Evolutionary conservation across 2,113 vertebrate genomes (phyloP).

Genomic region (Aptenodytes patagonicus): DNA sequence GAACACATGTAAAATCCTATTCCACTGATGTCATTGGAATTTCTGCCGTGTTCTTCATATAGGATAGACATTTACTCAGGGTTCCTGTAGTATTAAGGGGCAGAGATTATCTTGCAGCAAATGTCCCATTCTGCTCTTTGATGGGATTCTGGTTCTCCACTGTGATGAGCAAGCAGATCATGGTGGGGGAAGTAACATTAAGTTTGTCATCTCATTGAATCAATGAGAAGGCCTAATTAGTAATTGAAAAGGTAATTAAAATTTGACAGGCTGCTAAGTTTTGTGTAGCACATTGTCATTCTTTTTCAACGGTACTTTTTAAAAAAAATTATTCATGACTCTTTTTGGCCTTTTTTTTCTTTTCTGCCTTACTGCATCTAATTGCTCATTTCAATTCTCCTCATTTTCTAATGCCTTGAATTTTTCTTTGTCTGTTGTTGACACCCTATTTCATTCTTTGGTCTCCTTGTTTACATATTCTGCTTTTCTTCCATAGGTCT

Average conservation of each 20-base stretch:
- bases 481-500: not conserved
- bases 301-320: not conserved
- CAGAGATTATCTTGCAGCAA: not conserved
- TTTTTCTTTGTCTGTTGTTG: not conserved
- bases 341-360: not conserved
- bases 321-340: not conserved
- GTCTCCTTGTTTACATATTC: not conserved
- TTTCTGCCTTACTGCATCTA: not conserved
- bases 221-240: not conserved
- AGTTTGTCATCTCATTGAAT: not conserved
- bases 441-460: not conserved
- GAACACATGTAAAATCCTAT: not conserved
- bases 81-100: not conserved
- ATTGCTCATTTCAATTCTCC: not conserved
- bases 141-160: not conserved
- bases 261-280: not conserved
- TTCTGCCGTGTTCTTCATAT: not conserved
- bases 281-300: not conserved
- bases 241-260: slow-evolving; percentile 14
- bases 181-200: not conserved
- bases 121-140: not conserved
- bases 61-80: rapidly evolving
- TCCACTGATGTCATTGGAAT: not conserved
- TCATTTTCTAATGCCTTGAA: not conserved
- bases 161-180: not conserved